Evolutionary conservation across 1,140 invertebrate genomes (phyloP).

Genomic region (Apocrypta bakeri): DNA sequence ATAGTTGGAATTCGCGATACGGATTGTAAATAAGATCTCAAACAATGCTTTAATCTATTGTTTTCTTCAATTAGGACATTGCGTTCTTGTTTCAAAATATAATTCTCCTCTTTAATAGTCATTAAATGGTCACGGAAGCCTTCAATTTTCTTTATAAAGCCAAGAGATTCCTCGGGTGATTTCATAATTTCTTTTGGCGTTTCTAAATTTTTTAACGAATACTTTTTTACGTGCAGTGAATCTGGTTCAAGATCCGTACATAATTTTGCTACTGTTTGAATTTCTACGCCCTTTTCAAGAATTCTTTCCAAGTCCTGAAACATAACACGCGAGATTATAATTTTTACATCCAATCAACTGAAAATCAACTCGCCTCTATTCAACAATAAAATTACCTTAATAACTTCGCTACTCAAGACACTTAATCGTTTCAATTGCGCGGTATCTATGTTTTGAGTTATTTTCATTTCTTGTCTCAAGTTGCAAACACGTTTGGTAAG

Average conservation of each 20-base stretch:
- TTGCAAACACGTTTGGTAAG: slow-evolving; percentile 57
- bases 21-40: slow-evolving; percentile 60
- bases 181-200: slow-evolving; percentile 17
- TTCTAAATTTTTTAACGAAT: slow-evolving; percentile 53
- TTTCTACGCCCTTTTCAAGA: slow-evolving; percentile 57
- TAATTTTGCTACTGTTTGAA: slow-evolving; percentile 59
- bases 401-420: slow-evolving; percentile 59
- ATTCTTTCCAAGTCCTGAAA: slow-evolving; percentile 64
- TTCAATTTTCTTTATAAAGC: slow-evolving; percentile 58
- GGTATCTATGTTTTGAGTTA: slow-evolving; percentile 57
- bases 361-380: neutral
- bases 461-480: slow-evolving; percentile 60
- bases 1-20: slow-evolving; percentile 56
- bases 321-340: slow-evolving; percentile 15
- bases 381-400: slow-evolving; percentile 60
- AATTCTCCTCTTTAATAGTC: slow-evolving; percentile 66
- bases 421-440: slow-evolving; percentile 64
- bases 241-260: slow-evolving; percentile 62
- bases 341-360: neutral
- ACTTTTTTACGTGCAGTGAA: slow-evolving; percentile 58
- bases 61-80: slow-evolving; percentile 61
- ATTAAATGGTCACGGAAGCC: slow-evolving; percentile 69
- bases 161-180: slow-evolving; percentile 55
- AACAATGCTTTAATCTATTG: slow-evolving; percentile 57
- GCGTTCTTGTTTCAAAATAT: slow-evolving; percentile 57